A percentile compares a stretch with the other conserved stretches of the same genome.
phyloP scores from a whole-genome alignment of 2,797 vertebrate genomes.

The Gallirallus australis region DNA sequence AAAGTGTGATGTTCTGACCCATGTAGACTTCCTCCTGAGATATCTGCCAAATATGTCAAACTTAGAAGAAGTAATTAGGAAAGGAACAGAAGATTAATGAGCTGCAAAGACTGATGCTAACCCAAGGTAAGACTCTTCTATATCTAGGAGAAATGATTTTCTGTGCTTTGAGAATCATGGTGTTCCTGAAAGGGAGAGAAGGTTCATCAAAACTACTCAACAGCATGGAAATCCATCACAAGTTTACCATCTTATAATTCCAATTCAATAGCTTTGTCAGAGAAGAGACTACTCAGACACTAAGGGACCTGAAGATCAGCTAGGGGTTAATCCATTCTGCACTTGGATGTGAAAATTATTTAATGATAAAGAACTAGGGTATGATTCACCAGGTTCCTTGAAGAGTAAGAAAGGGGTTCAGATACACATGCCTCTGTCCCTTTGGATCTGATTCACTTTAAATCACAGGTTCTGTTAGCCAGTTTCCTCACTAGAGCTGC shows the following conservation, averaged over 20 bases:
- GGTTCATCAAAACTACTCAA: not conserved
- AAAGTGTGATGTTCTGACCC: not conserved
- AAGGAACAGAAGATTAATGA: not conserved
- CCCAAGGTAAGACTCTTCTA: not conserved
- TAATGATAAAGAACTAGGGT: not conserved
- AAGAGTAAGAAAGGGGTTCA: not conserved
- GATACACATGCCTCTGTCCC: not conserved
- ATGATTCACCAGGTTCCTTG: not conserved
- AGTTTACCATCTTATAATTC: not conserved
- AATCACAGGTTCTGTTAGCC: not conserved
- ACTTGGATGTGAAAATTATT: not conserved
- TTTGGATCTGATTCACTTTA: not conserved
- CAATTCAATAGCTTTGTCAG: not conserved
- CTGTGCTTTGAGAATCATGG: not conserved
- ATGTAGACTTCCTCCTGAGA: not conserved
- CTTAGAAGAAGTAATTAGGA: not conserved
- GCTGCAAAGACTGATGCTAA: not conserved
- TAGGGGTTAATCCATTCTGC: fast-evolving
- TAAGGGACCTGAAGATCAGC: not conserved
- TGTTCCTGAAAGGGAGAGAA: not conserved
- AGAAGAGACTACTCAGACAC: not conserved
- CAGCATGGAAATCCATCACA: not conserved
- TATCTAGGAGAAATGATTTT: not conserved
- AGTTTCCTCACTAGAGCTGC: not conserved
- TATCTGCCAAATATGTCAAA: not conserved